Percentiles rank a stretch among this genome's conserved stretches.
These are phyloP conservation scores for Salmo trutta DNA, from an alignment of 2,797 vertebrate genomes.

Conservation along the genomic window DNA sequence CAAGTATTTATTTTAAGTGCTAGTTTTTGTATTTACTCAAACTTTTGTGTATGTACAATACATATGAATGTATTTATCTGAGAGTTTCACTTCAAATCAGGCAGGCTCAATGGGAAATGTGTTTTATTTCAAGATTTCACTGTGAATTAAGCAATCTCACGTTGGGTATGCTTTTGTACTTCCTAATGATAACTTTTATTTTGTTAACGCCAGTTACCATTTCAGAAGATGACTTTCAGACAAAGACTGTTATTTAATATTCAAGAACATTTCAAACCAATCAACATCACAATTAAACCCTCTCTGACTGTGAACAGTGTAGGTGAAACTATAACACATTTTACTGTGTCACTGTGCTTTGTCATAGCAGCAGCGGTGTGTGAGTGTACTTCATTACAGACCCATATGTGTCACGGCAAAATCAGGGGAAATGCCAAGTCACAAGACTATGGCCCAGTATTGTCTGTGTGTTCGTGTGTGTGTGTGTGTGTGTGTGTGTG, in stretches of 20 bases:
- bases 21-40: slow-evolving; percentile 19
- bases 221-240: slow-evolving; percentile 41
- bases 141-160: slow-evolving; percentile 27
- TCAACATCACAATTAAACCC: not conserved
- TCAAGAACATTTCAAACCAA: not conserved
- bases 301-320: not conserved
- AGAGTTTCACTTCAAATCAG: not conserved
- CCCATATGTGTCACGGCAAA: slow-evolving; percentile 17
- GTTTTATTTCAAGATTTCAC: not conserved
- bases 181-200: slow-evolving; percentile 28
- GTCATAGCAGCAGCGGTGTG: not conserved
- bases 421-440: slow-evolving; percentile 9
- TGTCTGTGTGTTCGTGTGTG: not conserved
- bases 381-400: not conserved
- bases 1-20: slow-evolving; percentile 18
- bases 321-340: not conserved
- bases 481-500: not conserved
- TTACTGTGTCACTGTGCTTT: not conserved
- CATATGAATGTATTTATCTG: not conserved
- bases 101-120: not conserved
- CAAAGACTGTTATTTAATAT: not conserved
- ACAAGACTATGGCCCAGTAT: slow-evolving; percentile 9
- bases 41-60: no score
- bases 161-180: slow-evolving; percentile 9
- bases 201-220: slow-evolving; percentile 49